These are phyloP conservation scores for Colletes latitarsis DNA, from an alignment of 1,140 invertebrate genomes.

Conservation along the genomic window DNA sequence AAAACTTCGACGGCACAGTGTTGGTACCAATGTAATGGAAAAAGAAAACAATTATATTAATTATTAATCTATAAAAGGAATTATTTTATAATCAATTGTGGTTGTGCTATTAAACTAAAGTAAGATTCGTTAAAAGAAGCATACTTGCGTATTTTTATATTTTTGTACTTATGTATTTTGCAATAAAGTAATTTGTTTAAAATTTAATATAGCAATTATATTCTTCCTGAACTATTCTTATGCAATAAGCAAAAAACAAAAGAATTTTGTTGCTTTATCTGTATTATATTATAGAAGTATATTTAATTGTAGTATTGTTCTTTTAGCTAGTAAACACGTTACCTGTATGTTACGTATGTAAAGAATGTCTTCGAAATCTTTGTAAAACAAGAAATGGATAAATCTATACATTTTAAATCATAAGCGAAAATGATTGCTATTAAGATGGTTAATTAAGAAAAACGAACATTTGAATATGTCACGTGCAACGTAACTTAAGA, in stretches of 20 bases:
- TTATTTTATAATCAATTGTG: slow-evolving; percentile 17
- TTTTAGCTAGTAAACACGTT: background rate
- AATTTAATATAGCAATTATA: background rate
- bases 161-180: slow-evolving; percentile 34
- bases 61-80: slow-evolving; percentile 8
- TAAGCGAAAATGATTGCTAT: background rate
- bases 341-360: background rate
- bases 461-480: background rate
- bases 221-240: background rate
- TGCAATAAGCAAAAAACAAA: background rate
- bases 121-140: background rate
- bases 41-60: slow-evolving; percentile 60
- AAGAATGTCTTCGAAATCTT: background rate
- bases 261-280: background rate
- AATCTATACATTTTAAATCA: background rate
- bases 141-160: too few species aligned
- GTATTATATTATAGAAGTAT: background rate
- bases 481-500: slow-evolving; percentile 16
- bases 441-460: background rate
- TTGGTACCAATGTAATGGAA: slow-evolving; percentile 34
- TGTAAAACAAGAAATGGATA: background rate
- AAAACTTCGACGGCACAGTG: slow-evolving; percentile 52
- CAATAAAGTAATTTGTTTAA: slow-evolving; percentile 47
- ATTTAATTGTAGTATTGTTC: background rate
- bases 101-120: slow-evolving; percentile 28